These are phyloP conservation scores for Halcyon smyrnensis DNA, from an alignment of 2,797 vertebrate species.

Conservation along the genomic window DNA sequence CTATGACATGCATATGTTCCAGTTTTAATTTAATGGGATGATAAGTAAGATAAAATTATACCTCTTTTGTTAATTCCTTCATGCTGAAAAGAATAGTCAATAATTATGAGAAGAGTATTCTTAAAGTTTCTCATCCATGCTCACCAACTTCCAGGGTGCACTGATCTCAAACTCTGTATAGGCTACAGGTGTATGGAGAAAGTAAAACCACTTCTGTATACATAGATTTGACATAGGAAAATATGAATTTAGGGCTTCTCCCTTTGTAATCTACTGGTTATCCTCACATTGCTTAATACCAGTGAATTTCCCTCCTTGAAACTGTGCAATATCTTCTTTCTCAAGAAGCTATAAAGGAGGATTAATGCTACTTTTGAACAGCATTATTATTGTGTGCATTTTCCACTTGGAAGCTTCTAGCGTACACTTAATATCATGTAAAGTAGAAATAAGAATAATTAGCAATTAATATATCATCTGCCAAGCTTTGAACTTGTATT, in stretches of 20 bases:
- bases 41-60: background rate
- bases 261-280: background rate
- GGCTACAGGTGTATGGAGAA: background rate
- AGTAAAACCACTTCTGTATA: background rate
- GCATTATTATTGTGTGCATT: background rate
- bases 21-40: background rate
- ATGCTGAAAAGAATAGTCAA: background rate
- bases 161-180: background rate
- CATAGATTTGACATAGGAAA: background rate
- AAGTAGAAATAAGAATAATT: slow-evolving; percentile 27
- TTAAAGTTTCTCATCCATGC: background rate
- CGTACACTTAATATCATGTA: background rate
- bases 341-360: background rate
- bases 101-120: background rate
- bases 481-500: background rate
- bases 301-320: background rate
- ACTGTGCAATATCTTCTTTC: background rate
- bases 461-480: slow-evolving; percentile 28
- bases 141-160: background rate
- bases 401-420: slow-evolving; percentile 30
- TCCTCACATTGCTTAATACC: background rate
- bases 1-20: background rate
- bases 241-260: background rate
- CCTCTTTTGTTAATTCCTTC: background rate
- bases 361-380: slow-evolving; percentile 39